Conservation (phyloP, 2,113 vertebrate genomes). For the Trinectes maculatus region DNA sequence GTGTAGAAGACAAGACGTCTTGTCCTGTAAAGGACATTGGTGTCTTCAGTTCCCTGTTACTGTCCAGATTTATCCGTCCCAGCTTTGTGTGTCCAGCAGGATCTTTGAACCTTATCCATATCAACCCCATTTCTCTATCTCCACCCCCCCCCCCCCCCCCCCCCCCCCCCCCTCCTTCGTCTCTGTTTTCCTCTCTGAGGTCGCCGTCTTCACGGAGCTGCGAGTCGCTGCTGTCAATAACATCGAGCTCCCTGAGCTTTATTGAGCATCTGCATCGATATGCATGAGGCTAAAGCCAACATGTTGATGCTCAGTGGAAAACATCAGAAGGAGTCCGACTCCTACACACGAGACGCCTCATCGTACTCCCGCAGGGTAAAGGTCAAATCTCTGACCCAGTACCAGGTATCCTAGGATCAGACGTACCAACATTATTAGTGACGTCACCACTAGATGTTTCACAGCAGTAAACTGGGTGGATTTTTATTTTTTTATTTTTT, state of each 20-base stretch:
- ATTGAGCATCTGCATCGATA: slow-evolving; percentile 67
- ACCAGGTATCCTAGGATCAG: too few relatives aligned
- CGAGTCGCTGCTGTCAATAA: slow-evolving; percentile 55
- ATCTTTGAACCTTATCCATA: slow-evolving; percentile 26
- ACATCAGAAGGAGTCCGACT: slow-evolving; percentile 33
- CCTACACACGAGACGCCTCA: neutral
- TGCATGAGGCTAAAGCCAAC: slow-evolving; percentile 60
- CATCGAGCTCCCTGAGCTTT: slow-evolving; percentile 36
- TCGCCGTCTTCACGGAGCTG: slow-evolving; percentile 15
- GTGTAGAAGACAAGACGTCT: neutral
- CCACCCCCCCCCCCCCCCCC: too few relatives aligned
- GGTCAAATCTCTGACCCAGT: neutral
- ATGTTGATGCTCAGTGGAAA: slow-evolving; percentile 16
- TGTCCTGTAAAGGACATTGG: too few relatives aligned
- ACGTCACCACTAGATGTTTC: too few relatives aligned
- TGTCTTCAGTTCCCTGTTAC: too few relatives aligned
- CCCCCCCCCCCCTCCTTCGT: neutral
- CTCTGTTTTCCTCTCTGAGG: slow-evolving; percentile 7
- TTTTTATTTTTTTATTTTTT: neutral
- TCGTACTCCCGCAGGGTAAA: neutral
- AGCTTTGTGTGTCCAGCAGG: too few relatives aligned
- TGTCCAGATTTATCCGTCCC: too few relatives aligned
- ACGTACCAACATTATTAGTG: too few relatives aligned
- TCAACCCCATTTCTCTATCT: too few relatives aligned
- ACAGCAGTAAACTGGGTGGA: neutral